phyloP scores from a whole-genome alignment of 2,113 vertebrate species.

The Argyrosomus japonicus region DNA sequence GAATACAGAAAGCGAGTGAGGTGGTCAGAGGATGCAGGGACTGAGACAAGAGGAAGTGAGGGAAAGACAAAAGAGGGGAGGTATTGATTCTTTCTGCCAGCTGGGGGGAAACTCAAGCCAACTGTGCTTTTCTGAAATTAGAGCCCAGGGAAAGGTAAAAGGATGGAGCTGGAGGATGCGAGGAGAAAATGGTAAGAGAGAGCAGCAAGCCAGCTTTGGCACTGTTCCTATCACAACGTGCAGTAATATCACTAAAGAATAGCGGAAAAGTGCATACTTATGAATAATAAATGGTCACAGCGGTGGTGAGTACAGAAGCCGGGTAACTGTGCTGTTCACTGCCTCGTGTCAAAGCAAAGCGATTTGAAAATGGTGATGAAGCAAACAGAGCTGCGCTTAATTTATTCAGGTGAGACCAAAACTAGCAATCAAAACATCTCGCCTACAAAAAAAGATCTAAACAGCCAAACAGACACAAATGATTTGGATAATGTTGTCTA shows the following conservation, averaged over 20 bases:
- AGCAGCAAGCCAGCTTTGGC: conserved; percentile 1
- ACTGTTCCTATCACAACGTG: conserved; percentile 17
- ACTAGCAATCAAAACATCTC: not conserved
- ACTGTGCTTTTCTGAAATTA: conserved; percentile 66
- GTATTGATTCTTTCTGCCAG: conserved; percentile 65
- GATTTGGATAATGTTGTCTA: not conserved
- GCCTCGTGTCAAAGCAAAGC: not conserved
- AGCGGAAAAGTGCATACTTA: conserved; percentile 11
- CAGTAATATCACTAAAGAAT: conserved; percentile 14
- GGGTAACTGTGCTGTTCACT: not conserved
- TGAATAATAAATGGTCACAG: conserved; percentile 53
- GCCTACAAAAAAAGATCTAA: not conserved
- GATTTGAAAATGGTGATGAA: not conserved
- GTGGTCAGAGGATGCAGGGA: conserved; percentile 38
- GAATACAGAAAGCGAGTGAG: conserved; percentile 24
- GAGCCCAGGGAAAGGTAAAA: conserved; percentile 54
- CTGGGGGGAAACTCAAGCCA: conserved; percentile 51
- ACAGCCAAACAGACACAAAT: not conserved
- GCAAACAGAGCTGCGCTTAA: not conserved
- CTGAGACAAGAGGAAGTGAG: conserved; percentile 35
- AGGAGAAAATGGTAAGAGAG: conserved; percentile 7
- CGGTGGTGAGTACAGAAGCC: not conserved
- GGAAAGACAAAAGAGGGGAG: conserved; percentile 30
- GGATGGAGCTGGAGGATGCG: not conserved
- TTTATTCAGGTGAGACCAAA: conserved; percentile 16